A percentile compares a stretch with the other conserved stretches of the same genome.
Conservation (phyloP, 2,888 invertebrate genomes). For the Andrena trimmerana region DNA sequence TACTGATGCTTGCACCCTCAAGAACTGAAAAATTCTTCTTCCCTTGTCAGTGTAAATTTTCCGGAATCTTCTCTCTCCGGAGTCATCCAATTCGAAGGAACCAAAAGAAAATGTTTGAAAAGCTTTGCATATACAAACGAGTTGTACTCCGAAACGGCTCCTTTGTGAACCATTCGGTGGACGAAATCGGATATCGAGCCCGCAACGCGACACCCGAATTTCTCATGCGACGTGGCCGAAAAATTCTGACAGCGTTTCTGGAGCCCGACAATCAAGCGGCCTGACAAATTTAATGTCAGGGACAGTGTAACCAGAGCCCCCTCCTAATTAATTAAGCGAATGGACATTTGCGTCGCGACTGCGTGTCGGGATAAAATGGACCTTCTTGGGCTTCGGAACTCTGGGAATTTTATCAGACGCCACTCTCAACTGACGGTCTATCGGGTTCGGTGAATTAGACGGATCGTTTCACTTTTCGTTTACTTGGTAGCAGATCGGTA, state of each 20-base stretch:
- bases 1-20: too few relatives aligned
- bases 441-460: constrained; percentile 15
- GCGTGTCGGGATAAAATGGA: constrained; percentile 35
- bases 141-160: too few relatives aligned
- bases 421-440: constrained; percentile 5
- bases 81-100: too few relatives aligned
- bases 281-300: constrained; percentile 50
- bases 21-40: too few relatives aligned
- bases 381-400: constrained; percentile 27
- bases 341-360: constrained; percentile 48
- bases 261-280: background rate
- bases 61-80: too few relatives aligned
- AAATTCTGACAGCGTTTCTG: constrained; percentile 7
- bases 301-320: constrained; percentile 33
- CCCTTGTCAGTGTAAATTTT: too few relatives aligned
- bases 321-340: constrained; percentile 62
- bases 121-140: too few relatives aligned
- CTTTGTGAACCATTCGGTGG: constrained; percentile 8
- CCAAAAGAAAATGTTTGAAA: too few relatives aligned
- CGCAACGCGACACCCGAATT: constrained; percentile 24
- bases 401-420: constrained; percentile 27
- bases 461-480: background rate
- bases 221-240: constrained; percentile 9
- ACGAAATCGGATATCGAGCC: constrained; percentile 8
- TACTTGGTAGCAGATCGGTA: background rate